These are phyloP conservation scores for Hestina assimilis DNA, from an alignment of 1,140 invertebrate genomes.

Conservation along the genomic window DNA sequence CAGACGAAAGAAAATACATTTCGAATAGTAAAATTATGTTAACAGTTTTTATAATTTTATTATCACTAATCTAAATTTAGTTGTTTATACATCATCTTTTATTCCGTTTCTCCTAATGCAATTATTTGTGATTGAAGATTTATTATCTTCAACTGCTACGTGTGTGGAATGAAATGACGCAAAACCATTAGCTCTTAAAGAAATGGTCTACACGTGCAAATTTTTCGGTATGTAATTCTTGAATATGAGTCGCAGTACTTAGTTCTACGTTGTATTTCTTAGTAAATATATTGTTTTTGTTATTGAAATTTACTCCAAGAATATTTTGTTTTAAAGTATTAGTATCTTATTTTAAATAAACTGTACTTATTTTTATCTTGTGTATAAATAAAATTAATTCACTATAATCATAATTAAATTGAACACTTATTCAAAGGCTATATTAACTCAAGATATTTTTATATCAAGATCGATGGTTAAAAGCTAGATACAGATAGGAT, in stretches of 20 bases:
- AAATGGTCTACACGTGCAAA: conserved; percentile 17
- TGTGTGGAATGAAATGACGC: conserved; percentile 8
- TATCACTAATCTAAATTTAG: not conserved
- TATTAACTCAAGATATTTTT: too few species aligned
- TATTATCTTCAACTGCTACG: conserved; percentile 7
- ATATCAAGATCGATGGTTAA: too few species aligned
- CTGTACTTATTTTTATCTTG: too few species aligned
- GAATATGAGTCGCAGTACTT: conserved; percentile 6
- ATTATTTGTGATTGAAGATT: conserved; percentile 4
- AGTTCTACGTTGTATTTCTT: conserved; percentile 1
- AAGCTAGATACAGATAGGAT: too few species aligned
- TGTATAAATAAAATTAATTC: too few species aligned
- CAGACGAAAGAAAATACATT: not conserved
- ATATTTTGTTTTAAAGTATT: too few species aligned
- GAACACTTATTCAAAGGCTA: too few species aligned
- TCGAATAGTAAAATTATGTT: not conserved
- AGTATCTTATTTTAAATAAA: too few species aligned
- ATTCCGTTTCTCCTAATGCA: conserved; percentile 1
- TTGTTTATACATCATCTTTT: not conserved
- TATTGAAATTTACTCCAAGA: too few species aligned
- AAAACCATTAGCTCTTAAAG: conserved; percentile 13
- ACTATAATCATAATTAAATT: too few species aligned
- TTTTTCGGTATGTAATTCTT: conserved; percentile 11
- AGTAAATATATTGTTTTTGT: too few species aligned
- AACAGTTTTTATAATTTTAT: too few species aligned